Evolutionary conservation across 2,888 invertebrate species (phyloP).

Genomic region (Drosophila mulleri): DNA sequence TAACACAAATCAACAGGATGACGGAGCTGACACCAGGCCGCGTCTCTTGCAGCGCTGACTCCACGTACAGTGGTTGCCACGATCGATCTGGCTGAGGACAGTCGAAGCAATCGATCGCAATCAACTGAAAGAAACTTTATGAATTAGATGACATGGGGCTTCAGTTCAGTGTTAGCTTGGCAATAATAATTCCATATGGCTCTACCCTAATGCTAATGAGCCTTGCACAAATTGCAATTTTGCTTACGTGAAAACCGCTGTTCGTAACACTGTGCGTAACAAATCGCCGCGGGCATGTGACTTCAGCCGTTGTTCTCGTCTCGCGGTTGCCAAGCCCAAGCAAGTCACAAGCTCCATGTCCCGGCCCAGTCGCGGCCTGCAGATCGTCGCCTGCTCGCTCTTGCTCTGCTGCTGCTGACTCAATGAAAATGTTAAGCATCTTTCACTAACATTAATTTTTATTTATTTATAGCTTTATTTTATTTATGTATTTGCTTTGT

Average conservation of each 20-base stretch:
- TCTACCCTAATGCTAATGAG: background rate
- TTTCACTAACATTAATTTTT: slow-evolving; percentile 72
- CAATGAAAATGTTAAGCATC: slow-evolving; percentile 73
- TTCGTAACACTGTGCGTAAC: slow-evolving; percentile 29
- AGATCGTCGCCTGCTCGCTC: slow-evolving; percentile 10
- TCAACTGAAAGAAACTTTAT: background rate
- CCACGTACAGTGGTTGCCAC: slow-evolving; percentile 13
- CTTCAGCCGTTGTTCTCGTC: slow-evolving; percentile 23
- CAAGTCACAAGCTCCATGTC: slow-evolving; percentile 10
- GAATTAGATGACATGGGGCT: too few species aligned
- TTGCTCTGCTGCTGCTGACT: slow-evolving; percentile 41
- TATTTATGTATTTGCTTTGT: slow-evolving; percentile 60
- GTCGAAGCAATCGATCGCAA: background rate
- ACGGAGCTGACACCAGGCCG: slow-evolving; percentile 69
- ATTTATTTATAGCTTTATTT: slow-evolving; percentile 71
- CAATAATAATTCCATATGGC: background rate
- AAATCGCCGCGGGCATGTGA: slow-evolving; percentile 34
- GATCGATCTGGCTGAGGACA: background rate
- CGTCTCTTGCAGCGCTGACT: slow-evolving; percentile 17
- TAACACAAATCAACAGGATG: slow-evolving; percentile 76
- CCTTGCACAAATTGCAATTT: background rate
- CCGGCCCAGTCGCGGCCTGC: background rate
- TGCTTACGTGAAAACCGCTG: background rate
- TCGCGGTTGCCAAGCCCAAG: slow-evolving; percentile 27
- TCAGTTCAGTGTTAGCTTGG: background rate